These are phyloP conservation scores for Habroteleia sp. DNA, from an alignment of 2,888 invertebrate species.

Conservation along the genomic window DNA sequence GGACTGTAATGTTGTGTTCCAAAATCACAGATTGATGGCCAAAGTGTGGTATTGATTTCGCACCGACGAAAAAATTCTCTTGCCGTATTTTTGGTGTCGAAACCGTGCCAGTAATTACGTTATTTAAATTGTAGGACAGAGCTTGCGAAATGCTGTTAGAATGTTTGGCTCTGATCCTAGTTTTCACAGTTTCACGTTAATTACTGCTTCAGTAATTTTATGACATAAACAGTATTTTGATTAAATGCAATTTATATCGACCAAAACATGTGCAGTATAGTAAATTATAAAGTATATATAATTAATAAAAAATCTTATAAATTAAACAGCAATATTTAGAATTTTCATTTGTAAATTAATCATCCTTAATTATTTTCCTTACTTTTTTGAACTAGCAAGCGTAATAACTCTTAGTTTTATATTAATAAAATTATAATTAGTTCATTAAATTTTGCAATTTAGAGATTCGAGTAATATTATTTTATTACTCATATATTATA, in stretches of 20 bases:
- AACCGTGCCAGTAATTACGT: slow-evolving; percentile 19
- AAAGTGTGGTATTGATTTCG: slow-evolving; percentile 1
- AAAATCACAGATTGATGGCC: background rate
- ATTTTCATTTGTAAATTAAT: too few relatives aligned
- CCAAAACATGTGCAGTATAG: background rate
- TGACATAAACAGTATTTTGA: slow-evolving; percentile 23
- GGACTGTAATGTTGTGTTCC: too few relatives aligned
- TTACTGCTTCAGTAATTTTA: slow-evolving; percentile 26
- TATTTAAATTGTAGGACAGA: slow-evolving; percentile 32
- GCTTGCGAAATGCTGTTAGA: slow-evolving; percentile 16
- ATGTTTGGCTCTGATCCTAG: slow-evolving; percentile 39
- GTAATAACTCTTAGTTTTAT: too few relatives aligned
- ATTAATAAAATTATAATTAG: too few relatives aligned
- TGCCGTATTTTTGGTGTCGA: slow-evolving; percentile 6
- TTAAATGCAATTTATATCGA: slow-evolving; percentile 1
- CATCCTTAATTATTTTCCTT: too few relatives aligned
- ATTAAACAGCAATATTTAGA: too few relatives aligned
- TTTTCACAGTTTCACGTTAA: slow-evolving; percentile 35
- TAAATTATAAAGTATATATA: too few relatives aligned
- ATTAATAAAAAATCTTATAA: too few relatives aligned
- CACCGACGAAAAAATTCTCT: slow-evolving; percentile 1
- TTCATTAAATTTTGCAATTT: too few relatives aligned
- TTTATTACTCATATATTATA: too few relatives aligned
- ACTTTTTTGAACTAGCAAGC: too few relatives aligned
- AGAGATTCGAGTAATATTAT: too few relatives aligned